Percentiles rank a stretch among this genome's conserved stretches.
Conservation (phyloP, 1,140 invertebrate species). For the Philopotamus ludificatus region DNA sequence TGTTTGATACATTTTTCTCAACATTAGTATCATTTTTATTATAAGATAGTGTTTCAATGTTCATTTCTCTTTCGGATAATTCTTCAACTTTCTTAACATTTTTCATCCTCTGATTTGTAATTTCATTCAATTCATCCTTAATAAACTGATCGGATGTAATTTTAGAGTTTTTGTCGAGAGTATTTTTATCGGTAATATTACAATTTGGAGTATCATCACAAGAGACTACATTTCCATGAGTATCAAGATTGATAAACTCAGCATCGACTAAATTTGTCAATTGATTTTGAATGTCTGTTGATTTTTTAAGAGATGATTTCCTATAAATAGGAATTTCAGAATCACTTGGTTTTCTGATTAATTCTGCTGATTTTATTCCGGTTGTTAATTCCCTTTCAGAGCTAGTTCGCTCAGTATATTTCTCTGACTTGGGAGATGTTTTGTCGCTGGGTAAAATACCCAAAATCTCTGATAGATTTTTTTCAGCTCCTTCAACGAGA, state of each 20-base stretch:
- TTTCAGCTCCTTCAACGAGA: conserved; percentile 43
- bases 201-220: conserved; percentile 6
- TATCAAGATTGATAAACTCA: conserved; percentile 38
- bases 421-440: conserved; percentile 29
- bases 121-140: conserved; percentile 37
- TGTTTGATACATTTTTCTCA: neutral
- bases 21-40: neutral
- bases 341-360: conserved; percentile 23
- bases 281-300: conserved; percentile 29
- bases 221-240: conserved; percentile 29
- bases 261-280: conserved; percentile 38
- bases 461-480: conserved; percentile 40
- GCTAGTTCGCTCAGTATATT: conserved; percentile 46
- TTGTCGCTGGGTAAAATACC: conserved; percentile 36
- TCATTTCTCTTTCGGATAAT: neutral
- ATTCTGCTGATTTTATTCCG: conserved; percentile 36
- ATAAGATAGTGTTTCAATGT: neutral
- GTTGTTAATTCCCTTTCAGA: conserved; percentile 42
- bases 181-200: neutral
- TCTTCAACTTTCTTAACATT: neutral
- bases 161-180: conserved; percentile 20
- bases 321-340: conserved; percentile 33
- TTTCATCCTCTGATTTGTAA: conserved; percentile 11
- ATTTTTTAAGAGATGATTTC: conserved; percentile 41
- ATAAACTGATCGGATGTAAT: conserved; percentile 42